Percentiles rank a stretch among this genome's conserved stretches.
These are phyloP conservation scores for Tricholaema leucomelas DNA, from an alignment of 2,113 vertebrate genomes.

Conservation along the genomic window DNA sequence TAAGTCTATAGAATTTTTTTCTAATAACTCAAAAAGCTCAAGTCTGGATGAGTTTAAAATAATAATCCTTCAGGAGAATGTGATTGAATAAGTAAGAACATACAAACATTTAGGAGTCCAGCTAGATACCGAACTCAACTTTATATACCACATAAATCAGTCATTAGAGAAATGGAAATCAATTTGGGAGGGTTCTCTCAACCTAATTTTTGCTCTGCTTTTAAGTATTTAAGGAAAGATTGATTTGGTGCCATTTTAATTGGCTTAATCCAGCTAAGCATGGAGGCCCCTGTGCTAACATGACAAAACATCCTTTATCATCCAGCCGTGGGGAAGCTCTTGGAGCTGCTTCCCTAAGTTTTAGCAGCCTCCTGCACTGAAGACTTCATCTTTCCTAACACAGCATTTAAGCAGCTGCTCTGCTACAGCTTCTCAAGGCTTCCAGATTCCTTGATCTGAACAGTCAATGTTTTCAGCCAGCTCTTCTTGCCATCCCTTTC, in stretches of 20 bases:
- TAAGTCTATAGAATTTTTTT: conserved; percentile 58
- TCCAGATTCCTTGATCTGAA: background rate
- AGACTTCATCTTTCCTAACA: background rate
- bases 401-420: background rate
- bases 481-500: background rate
- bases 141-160: conserved; percentile 60
- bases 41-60: conserved; percentile 73
- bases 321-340: background rate
- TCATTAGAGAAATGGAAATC: conserved; percentile 66
- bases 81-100: conserved; percentile 69
- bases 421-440: background rate
- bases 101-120: conserved; percentile 46
- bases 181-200: conserved; percentile 37
- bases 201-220: conserved; percentile 59
- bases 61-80: conserved; percentile 57
- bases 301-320: conserved; percentile 21
- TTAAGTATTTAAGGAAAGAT: conserved; percentile 69
- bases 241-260: conserved; percentile 60
- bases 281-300: conserved; percentile 38
- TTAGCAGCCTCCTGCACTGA: background rate
- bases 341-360: background rate
- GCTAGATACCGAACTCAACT: conserved; percentile 44
- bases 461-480: background rate
- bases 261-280: conserved; percentile 45
- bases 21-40: conserved; percentile 74